phyloP scores from a whole-genome alignment of 1,140 invertebrate genomes.

The Eciton burchellii region DNA sequence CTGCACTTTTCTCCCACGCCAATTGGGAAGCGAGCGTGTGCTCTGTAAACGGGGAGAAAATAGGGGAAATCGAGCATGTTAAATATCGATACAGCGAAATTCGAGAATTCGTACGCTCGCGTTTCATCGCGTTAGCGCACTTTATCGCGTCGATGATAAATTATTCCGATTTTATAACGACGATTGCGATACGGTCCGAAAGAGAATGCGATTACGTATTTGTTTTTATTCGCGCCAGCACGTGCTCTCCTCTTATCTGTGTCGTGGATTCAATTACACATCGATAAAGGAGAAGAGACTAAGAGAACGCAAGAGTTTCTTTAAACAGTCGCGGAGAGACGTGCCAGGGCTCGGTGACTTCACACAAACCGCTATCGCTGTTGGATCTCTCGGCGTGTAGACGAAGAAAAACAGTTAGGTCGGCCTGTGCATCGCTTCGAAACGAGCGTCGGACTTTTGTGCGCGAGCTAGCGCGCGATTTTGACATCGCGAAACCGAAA shows the following conservation, averaged over 20 bases:
- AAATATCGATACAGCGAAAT: too few relatives aligned
- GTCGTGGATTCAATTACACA: neutral
- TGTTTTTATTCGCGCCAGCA: neutral
- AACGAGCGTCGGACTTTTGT: neutral
- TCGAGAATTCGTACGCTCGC: too few relatives aligned
- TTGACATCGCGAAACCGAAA: neutral
- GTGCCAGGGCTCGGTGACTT: conserved; percentile 3
- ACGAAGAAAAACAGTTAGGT: conserved; percentile 4
- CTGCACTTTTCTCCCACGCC: too few relatives aligned
- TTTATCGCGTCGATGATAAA: too few relatives aligned
- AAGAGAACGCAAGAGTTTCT: neutral
- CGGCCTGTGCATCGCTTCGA: too few relatives aligned
- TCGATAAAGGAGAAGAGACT: neutral
- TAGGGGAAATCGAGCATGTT: too few relatives aligned
- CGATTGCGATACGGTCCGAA: too few relatives aligned
- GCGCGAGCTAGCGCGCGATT: neutral
- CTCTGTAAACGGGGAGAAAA: too few relatives aligned
- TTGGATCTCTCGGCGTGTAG: neutral
- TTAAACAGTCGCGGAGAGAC: neutral
- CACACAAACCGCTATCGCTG: neutral
- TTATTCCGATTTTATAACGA: too few relatives aligned
- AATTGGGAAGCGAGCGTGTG: too few relatives aligned
- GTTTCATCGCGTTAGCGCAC: too few relatives aligned
- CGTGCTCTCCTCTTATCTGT: neutral
- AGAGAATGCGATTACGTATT: too few relatives aligned